A percentile compares a stretch with the other conserved stretches of the same genome.
Conservation (phyloP, 2,113 vertebrate genomes). For the Sinocyclocheilus rhinocerous region DNA sequence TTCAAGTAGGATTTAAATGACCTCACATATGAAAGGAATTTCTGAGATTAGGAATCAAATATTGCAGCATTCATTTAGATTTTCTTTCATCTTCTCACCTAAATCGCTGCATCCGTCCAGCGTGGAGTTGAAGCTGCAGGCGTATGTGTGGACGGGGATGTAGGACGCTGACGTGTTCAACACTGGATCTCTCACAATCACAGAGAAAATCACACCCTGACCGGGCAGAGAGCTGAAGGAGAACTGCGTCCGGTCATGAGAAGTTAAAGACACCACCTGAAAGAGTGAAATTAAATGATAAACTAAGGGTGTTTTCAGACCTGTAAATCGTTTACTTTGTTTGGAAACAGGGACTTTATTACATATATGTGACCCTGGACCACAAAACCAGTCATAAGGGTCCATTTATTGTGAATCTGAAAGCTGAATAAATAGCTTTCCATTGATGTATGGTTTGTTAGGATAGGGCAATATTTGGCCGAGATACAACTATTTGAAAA, state of each 20-base stretch:
- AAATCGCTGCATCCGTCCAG: constrained; percentile 81
- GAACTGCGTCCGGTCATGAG: constrained; percentile 74
- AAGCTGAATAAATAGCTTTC: no score
- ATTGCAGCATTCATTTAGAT: neutral
- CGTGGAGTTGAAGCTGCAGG: constrained; percentile 82
- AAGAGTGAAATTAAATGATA: neutral
- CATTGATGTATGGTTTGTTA: no score
- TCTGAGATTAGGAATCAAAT: neutral
- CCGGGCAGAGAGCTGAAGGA: constrained; percentile 86
- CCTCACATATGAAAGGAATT: neutral
- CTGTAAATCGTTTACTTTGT: neutral
- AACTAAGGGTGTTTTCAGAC: neutral
- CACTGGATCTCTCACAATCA: constrained; percentile 88
- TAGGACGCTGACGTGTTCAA: constrained; percentile 89
- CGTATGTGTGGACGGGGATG: constrained; percentile 87
- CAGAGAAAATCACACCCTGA: constrained; percentile 90
- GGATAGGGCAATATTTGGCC: no score
- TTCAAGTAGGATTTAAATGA: neutral
- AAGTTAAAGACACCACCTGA: constrained; percentile 81
- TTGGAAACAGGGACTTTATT: no score
- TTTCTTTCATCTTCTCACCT: constrained; percentile 68
- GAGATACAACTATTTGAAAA: no score
- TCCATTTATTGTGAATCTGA: no score
- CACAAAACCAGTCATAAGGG: no score
- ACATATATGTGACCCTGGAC: no score